Evolutionary conservation across 1,140 invertebrate genomes (phyloP).

Genomic region (Olivierus martensii): DNA sequence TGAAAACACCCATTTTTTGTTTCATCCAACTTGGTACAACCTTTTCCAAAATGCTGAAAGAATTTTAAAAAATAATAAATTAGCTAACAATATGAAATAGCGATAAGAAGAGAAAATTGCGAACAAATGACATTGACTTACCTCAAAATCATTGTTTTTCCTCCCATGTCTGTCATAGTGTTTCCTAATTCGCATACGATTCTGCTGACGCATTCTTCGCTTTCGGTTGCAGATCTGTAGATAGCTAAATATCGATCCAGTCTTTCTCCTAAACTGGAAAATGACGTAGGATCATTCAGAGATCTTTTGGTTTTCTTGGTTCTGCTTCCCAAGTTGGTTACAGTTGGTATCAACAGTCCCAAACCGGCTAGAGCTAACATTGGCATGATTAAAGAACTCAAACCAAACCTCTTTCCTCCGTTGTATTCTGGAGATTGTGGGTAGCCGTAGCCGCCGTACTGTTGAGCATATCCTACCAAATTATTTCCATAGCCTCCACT

Average conservation of each 20-base stretch:
- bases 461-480: not conserved
- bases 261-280: not conserved
- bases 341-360: conserved; percentile 21
- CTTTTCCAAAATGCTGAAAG: not conserved
- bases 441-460: conserved; percentile 6
- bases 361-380: conserved; percentile 23
- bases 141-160: not conserved
- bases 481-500: conserved; percentile 1
- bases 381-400: conserved; percentile 24
- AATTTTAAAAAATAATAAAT: not conserved
- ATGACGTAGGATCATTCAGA: not conserved
- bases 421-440: conserved; percentile 9
- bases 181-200: not conserved
- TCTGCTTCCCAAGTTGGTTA: conserved; percentile 19
- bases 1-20: not conserved
- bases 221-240: not conserved
- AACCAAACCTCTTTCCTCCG: conserved; percentile 17
- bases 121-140: not conserved
- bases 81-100: not conserved
- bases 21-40: conserved; percentile 1
- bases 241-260: not conserved
- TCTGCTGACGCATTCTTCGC: not conserved
- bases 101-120: not conserved
- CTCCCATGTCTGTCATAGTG: not conserved
- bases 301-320: conserved; percentile 11